These are phyloP conservation scores for Fragum sueziense DNA, from an alignment of 2,888 invertebrate genomes.

Conservation along the genomic window DNA sequence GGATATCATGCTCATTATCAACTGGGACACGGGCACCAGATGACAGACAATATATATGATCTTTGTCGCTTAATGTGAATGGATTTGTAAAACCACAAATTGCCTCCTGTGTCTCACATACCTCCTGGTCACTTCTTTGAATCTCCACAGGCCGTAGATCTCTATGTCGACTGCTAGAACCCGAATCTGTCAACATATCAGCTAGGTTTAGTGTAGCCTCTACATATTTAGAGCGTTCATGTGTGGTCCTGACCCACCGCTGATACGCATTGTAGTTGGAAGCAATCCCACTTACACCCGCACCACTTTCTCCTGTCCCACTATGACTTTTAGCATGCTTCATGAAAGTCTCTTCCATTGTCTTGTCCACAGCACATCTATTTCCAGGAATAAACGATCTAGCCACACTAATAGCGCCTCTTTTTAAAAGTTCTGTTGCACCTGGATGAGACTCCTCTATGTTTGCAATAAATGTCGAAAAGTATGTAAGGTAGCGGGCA, in stretches of 20 bases:
- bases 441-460: too few species aligned
- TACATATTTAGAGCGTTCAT: slow-evolving; percentile 39
- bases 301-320: slow-evolving; percentile 43
- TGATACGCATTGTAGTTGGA: slow-evolving; percentile 54
- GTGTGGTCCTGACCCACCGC: slow-evolving; percentile 48
- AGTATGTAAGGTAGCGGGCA: too few species aligned
- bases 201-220: slow-evolving; percentile 37
- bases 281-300: slow-evolving; percentile 49
- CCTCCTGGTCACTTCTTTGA: slow-evolving; percentile 37
- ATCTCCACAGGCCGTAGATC: slow-evolving; percentile 54
- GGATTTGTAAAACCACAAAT: slow-evolving; percentile 52
- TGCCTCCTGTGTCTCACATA: slow-evolving; percentile 37
- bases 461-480: too few species aligned
- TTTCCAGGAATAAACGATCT: slow-evolving; percentile 62
- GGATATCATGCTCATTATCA: too few species aligned
- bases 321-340: slow-evolving; percentile 49
- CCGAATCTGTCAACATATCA: slow-evolving; percentile 42
- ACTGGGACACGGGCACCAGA: too few species aligned
- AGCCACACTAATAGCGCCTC: slow-evolving; percentile 61
- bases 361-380: slow-evolving; percentile 59
- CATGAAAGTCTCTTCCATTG: slow-evolving; percentile 58
- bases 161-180: slow-evolving; percentile 30
- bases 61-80: slow-evolving; percentile 42
- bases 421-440: slow-evolving; percentile 35
- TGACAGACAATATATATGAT: slow-evolving; percentile 37